These are phyloP conservation scores for Ferrisia virgata DNA, from an alignment of 2,888 invertebrate genomes.

Conservation along the genomic window DNA sequence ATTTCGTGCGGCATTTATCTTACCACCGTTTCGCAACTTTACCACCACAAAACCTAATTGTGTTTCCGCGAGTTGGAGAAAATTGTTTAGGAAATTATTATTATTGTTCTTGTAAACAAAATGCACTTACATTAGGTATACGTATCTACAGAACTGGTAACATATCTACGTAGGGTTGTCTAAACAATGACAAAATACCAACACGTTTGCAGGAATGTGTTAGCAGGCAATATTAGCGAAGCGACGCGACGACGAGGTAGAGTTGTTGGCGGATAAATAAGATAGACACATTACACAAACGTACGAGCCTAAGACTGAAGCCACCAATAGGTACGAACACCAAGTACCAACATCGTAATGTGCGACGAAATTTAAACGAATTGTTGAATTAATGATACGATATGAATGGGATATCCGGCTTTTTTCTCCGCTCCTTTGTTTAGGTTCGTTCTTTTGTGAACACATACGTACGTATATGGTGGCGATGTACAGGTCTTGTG, in stretches of 20 bases:
- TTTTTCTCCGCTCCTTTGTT: background rate
- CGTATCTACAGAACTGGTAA: too few species aligned
- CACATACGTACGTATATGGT: too few species aligned
- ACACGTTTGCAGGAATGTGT: background rate
- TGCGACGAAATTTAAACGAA: background rate
- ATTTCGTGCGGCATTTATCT: background rate
- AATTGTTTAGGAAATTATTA: background rate
- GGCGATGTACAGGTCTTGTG: too few species aligned
- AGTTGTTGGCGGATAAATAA: background rate
- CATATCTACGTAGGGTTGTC: background rate
- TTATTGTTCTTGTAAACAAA: background rate
- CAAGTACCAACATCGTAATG: background rate
- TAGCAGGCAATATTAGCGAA: background rate
- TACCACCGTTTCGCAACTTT: background rate
- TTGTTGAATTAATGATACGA: background rate
- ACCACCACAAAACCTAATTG: background rate
- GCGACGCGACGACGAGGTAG: background rate
- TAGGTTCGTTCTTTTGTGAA: background rate
- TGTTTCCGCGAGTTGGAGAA: background rate
- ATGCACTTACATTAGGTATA: too few species aligned
- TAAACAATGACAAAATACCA: background rate
- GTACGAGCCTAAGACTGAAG: too few species aligned
- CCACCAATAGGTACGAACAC: too few species aligned
- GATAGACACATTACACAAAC: background rate
- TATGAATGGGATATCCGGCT: background rate